Evolutionary conservation across 2,797 vertebrate genomes (phyloP).

Genomic region (Eurystomus glaucurus): DNA sequence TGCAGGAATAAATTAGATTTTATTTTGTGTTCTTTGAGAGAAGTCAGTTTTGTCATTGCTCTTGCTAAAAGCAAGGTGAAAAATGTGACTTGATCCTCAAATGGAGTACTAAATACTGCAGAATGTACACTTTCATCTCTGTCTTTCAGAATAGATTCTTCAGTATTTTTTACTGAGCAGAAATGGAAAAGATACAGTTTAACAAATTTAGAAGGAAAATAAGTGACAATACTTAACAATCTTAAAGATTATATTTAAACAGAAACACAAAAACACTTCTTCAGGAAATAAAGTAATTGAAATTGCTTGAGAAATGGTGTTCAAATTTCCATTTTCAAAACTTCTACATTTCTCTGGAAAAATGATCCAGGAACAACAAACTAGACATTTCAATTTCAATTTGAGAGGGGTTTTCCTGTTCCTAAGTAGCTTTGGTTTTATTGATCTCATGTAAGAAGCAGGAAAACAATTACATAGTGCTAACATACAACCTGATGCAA

Average conservation of each 20-base stretch:
- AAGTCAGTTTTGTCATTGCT: not conserved
- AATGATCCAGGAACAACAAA: not conserved
- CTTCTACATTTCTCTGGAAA: not conserved
- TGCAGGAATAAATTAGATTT: not conserved
- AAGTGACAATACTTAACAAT: not conserved
- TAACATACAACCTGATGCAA: not conserved
- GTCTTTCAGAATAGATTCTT: not conserved
- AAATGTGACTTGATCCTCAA: not conserved
- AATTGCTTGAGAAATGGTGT: not conserved
- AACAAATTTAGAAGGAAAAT: not conserved
- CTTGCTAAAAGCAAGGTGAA: not conserved
- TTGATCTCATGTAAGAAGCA: not conserved
- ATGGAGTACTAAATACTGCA: not conserved
- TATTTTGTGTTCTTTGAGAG: not conserved
- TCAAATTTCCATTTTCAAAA: not conserved
- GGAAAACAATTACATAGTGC: not conserved
- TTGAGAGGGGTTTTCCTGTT: not conserved
- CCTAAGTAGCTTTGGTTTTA: not conserved
- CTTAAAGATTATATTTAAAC: not conserved
- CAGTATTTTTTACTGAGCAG: not conserved
- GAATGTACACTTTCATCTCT: not conserved
- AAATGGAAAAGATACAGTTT: not conserved
- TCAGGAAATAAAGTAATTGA: not conserved
- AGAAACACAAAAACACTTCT: not conserved
- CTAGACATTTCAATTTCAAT: not conserved